Evolutionary conservation across 2,888 invertebrate species (phyloP), one percentile per base, ranked within the genome.

Genomic region (Enchytraeus crypticus): DNA sequence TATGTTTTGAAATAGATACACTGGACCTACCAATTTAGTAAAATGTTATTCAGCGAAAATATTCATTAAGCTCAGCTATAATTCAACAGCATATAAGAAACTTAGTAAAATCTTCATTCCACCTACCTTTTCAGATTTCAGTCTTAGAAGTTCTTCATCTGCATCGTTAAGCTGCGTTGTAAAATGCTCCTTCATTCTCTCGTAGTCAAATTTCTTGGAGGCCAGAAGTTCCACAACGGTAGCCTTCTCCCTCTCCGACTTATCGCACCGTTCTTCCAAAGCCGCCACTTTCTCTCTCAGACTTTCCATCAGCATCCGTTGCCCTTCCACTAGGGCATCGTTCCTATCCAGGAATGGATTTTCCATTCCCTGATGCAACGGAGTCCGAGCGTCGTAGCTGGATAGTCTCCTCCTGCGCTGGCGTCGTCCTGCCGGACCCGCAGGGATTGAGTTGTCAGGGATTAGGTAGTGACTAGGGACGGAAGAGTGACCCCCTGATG

Each of bases 81-180:
- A n/a, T n/a, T n/a, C n/a, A n/a, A n/a, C n/a, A n/a, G n/a, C n/a
- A n/a, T n/a, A n/a, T n/a, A n/a, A n/a, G n/a, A n/a, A n/a, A n/a
- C n/a, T n/a, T n/a, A n/a, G n/a, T n/a, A n/a, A n/a, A n/a, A n/a
- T n/a, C n/a, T n/a, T n/a, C 38, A 14, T 14, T 38, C 18, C 38
- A 38, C 38, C 38, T 14, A 70, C 69, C 53, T 73, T 73, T 63
- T 74, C 72, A 5, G 70, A 65, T 21, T 67, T 64, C 5, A 73
- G 58, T 45, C 71, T 63, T 45, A 69, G 67, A 45, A 70, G 64
- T n/a, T 68, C 60, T 27, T 66, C 66, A 45, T 74, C 72, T 26
- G 69, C 66, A 5, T 69, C 67, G 23, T 57, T 53, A 29, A 71
- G 59, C 33, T 66, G 57, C 18, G 51, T 54, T 30, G 58, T 61